Conservation (phyloP, 2,113 vertebrate genomes). For the Beaufortia kweichowensis region DNA sequence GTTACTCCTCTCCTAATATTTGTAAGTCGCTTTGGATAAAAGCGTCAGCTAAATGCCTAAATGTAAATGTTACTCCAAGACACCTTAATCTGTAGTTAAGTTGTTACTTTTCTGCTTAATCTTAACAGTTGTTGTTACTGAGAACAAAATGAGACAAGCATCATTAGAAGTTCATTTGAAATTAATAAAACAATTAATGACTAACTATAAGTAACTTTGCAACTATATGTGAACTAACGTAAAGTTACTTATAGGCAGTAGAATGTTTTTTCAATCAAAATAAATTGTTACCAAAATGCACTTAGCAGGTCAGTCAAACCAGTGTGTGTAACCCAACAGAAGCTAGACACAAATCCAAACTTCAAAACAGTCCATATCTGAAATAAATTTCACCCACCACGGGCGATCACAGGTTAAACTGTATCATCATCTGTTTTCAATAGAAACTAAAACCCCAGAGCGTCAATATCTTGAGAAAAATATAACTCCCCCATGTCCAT, state of each 20-base stretch:
- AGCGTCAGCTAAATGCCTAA: too few relatives aligned
- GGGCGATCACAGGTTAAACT: conserved; percentile 27
- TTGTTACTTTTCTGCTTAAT: too few relatives aligned
- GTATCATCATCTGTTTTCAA: conserved; percentile 36
- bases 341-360: neutral
- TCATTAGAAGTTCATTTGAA: neutral
- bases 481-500: neutral
- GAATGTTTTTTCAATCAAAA: too few relatives aligned
- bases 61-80: too few relatives aligned
- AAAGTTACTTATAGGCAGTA: too few relatives aligned
- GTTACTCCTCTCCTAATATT: too few relatives aligned
- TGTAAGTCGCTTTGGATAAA: too few relatives aligned
- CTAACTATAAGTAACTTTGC: too few relatives aligned
- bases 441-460: neutral
- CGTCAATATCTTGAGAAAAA: conserved; percentile 27
- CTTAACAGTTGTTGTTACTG: neutral
- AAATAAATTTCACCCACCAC: conserved; percentile 12
- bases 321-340: neutral
- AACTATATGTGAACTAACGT: too few relatives aligned
- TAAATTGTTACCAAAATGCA: too few relatives aligned
- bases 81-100: too few relatives aligned
- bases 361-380: neutral
- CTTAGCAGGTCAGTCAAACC: neutral
- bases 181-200: neutral
- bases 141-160: neutral